Base-by-base conservation (phyloP, 2,888 invertebrate genomes). In the Neoscelio sp. region DNA sequence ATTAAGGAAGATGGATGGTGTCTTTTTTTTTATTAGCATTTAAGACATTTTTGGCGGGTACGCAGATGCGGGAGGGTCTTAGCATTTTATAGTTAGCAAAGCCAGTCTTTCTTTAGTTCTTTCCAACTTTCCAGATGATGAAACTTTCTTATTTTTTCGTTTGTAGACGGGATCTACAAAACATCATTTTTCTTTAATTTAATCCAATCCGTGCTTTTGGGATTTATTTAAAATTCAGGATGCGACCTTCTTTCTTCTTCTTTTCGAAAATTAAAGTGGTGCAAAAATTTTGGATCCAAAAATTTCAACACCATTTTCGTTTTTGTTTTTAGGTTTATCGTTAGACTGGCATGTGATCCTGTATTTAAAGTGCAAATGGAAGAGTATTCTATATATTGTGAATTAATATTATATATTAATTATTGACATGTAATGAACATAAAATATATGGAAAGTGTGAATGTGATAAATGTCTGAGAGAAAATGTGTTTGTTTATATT, bases 281-380 rank as follows among this genome's bases (percentile, higher is more conserved):
- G 4, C 20, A n/a, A 20, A 26, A 26, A 7, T 26, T 26, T 26
- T 3, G 26, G 3, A 26, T 3, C 26, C 26, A 26, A 26, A 26
- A 26, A 26, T 26, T 26, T 5, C n/a, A n/a, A n/a, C n/a, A n/a
- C n/a, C n/a, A n/a, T n/a, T n/a, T n/a, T 40, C 18, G 3, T 58
- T 58, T 50, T 30, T 10, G 2, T 13, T 20, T 33, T 54, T 54
- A 38, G 50, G 23, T 5, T 44, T 28, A 26, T 6, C 7, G 1
- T 15, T 85, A 84, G 81, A 86, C 84, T 86, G 83, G 85, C 82
- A 88, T 89, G 88, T 89, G 88, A 89, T 89, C 86, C 84, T 87
- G 85, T 87, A 88, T 88, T 88, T 87, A 85, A 88, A 85, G 87
- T 87, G 89, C 86, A 88, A 89, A 87, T 85, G 84, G 73, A 86